These are phyloP conservation scores for Sapajus apella DNA, from an alignment of 2,113 vertebrate genomes.

Conservation along the genomic window DNA sequence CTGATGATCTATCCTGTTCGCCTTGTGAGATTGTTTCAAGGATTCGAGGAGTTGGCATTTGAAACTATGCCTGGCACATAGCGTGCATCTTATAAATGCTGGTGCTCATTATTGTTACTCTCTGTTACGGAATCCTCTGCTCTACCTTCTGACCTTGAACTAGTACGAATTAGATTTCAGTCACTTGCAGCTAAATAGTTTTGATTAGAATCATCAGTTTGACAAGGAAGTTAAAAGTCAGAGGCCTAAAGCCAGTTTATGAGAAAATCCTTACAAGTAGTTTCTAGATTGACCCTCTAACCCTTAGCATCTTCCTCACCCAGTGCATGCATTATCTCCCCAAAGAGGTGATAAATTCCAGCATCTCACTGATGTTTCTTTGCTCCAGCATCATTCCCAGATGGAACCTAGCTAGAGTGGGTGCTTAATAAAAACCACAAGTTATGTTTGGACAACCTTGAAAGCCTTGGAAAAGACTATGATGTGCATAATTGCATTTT, in stretches of 20 bases:
- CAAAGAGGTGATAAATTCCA: background rate
- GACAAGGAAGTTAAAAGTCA: background rate
- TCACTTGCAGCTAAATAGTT: background rate
- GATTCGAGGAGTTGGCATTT: background rate
- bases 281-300: background rate
- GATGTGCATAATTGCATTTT: accelerated
- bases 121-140: accelerated
- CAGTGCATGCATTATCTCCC: background rate
- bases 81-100: background rate
- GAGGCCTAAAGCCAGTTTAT: background rate
- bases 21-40: background rate
- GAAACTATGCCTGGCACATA: background rate
- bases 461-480: background rate
- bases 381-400: background rate
- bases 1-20: background rate
- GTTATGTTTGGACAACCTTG: too few relatives aligned
- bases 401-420: background rate
- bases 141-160: background rate
- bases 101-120: background rate
- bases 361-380: background rate
- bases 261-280: background rate
- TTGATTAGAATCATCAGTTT: background rate
- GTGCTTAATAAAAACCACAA: background rate
- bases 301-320: background rate
- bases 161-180: background rate